Percentiles rank a stretch among this genome's conserved stretches.
phyloP scores from a whole-genome alignment of 2,797 vertebrate genomes.

The Labroides dimidiatus region DNA sequence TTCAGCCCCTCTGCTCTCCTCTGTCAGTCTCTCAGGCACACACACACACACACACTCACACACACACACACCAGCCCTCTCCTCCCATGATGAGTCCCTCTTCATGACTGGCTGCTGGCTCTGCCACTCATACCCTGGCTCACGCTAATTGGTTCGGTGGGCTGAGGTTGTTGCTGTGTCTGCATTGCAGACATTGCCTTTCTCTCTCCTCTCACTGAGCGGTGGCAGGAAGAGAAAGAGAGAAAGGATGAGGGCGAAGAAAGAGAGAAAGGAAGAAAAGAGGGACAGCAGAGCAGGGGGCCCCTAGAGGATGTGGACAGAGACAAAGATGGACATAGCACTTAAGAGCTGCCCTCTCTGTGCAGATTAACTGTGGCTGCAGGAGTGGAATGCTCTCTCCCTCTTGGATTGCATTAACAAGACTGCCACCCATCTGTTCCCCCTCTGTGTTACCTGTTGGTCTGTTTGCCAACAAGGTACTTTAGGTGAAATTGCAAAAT shows the following conservation, averaged over 20 bases:
- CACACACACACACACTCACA: neutral
- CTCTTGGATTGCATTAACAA: conserved; percentile 57
- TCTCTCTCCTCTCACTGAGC: conserved; percentile 56
- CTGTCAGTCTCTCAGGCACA: conserved; percentile 53
- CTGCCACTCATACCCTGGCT: conserved; percentile 77
- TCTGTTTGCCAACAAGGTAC: conserved; percentile 56
- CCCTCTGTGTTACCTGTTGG: conserved; percentile 56
- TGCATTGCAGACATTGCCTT: conserved; percentile 82
- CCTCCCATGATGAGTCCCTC: conserved; percentile 47
- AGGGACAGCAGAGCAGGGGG: conserved; percentile 39
- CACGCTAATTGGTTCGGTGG: conserved; percentile 77
- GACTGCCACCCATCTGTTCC: conserved; percentile 58
- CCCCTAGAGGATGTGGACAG: conserved; percentile 39
- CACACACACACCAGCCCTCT: neutral
- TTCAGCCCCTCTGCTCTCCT: conserved; percentile 52
- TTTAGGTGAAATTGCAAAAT: conserved; percentile 53
- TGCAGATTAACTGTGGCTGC: conserved; percentile 54
- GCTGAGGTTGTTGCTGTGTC: conserved; percentile 82
- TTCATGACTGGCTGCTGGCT: conserved; percentile 71
- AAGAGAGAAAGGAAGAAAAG: conserved; percentile 19
- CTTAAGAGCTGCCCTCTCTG: conserved; percentile 43
- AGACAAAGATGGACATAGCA: conserved; percentile 54
- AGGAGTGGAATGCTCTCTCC: conserved; percentile 42
- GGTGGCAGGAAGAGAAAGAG: conserved; percentile 52
- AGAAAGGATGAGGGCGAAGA: conserved; percentile 19